A percentile compares a stretch with the other conserved stretches of the same genome.
phyloP scores from a whole-genome alignment of 2,888 invertebrate species.

The Melieria picta region DNA sequence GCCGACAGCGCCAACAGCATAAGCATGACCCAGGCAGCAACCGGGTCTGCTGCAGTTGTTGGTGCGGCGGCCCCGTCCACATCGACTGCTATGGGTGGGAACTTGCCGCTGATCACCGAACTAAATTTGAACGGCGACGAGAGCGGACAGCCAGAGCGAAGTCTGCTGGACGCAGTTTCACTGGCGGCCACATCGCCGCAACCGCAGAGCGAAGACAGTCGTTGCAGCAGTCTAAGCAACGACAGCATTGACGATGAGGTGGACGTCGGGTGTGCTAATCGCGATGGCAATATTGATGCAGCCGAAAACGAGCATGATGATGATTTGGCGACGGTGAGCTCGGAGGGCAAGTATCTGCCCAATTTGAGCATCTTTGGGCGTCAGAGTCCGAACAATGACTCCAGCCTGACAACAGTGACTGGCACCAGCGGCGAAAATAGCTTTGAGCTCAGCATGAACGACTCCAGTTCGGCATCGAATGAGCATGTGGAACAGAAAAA shows the following conservation, averaged over 20 bases:
- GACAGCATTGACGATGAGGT: slow-evolving; percentile 47
- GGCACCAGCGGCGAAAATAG: slow-evolving; percentile 64
- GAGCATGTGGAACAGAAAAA: no score
- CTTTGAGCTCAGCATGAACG: slow-evolving; percentile 59
- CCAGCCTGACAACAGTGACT: slow-evolving; percentile 64
- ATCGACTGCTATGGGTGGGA: slow-evolving; percentile 8
- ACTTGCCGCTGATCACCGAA: slow-evolving; percentile 15
- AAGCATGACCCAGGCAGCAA: background rate
- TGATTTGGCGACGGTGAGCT: slow-evolving; percentile 36
- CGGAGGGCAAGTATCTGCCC: slow-evolving; percentile 53
- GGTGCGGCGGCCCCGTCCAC: slow-evolving; percentile 3
- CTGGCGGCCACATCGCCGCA: background rate
- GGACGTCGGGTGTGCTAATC: slow-evolving; percentile 34
- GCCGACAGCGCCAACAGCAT: slow-evolving; percentile 1
- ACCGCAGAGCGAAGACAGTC: slow-evolving; percentile 29
- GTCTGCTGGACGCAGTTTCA: background rate
- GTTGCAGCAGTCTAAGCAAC: slow-evolving; percentile 48
- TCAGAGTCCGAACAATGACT: slow-evolving; percentile 61
- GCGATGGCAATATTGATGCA: slow-evolving; percentile 13
- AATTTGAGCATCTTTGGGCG: slow-evolving; percentile 61
- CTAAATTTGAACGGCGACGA: slow-evolving; percentile 15
- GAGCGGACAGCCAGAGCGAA: background rate
- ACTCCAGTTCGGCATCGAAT: slow-evolving; percentile 50
- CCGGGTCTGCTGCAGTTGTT: background rate
- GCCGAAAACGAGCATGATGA: slow-evolving; percentile 25